Percentiles rank a stretch among this genome's conserved stretches.
phyloP scores from a whole-genome alignment of 2,113 vertebrate species.

The Galeopterus variegatus region DNA sequence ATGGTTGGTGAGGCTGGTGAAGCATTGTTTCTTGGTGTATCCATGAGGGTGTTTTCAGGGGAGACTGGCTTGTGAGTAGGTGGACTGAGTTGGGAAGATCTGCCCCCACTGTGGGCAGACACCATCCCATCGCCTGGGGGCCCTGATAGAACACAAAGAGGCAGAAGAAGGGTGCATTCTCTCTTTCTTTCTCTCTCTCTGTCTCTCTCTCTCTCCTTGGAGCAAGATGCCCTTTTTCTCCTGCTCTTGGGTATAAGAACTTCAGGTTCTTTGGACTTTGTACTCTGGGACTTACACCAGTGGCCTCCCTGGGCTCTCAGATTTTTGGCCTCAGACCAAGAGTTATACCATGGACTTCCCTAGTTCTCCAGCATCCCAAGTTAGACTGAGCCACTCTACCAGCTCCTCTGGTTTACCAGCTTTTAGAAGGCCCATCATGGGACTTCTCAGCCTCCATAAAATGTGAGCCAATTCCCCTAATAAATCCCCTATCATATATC shows the following conservation, averaged over 20 bases:
- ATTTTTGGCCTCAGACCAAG: not conserved
- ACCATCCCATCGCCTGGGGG: not conserved
- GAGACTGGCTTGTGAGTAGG: not conserved
- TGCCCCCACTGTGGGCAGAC: not conserved
- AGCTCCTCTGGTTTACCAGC: not conserved
- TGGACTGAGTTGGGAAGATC: not conserved
- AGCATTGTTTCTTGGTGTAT: not conserved
- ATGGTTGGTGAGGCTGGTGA: no score
- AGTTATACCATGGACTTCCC: not conserved
- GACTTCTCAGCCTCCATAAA: not conserved
- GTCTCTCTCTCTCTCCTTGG: not conserved
- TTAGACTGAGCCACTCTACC: not conserved
- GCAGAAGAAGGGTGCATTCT: not conserved
- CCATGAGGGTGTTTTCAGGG: not conserved
- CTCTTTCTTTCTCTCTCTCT: not conserved
- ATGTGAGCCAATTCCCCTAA: not conserved
- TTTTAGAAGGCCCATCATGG: not conserved
- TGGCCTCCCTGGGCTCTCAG: not conserved
- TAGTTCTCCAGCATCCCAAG: not conserved
- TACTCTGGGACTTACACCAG: not conserved
- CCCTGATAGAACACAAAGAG: not conserved
- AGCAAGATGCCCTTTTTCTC: not conserved
- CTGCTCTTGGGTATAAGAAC: not conserved
- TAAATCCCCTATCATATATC: not conserved
- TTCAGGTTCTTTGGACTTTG: not conserved